Evolutionary conservation across 1,140 invertebrate genomes (phyloP), one percentile per base, ranked within the genome.

Genomic region (Steinernema khuongi): DNA sequence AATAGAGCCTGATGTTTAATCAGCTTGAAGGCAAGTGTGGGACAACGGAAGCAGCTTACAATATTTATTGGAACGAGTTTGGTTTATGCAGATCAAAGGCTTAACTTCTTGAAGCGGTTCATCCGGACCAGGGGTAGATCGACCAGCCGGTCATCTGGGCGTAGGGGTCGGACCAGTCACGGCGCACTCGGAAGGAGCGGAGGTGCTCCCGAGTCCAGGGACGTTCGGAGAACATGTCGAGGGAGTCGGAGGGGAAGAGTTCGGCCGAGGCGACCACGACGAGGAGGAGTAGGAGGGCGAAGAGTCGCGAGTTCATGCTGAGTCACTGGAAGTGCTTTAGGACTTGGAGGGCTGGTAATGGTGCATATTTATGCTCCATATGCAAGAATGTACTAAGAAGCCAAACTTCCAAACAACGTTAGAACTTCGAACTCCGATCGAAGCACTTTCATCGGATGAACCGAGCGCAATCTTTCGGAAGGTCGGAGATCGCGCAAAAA

Each of bases 131-230:
- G n/a, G n/a, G n/a, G n/a, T n/a, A 60, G 50, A 60, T 14, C 14
- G 50, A 60, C 50, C 50, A 60, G 14, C 50, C 50, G 50, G 50
- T 60, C 50, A 60, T 60, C 50, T 60, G 50, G 2, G 50, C 50
- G 14, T n/a, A n/a, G 7, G 50, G 50, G 50, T 60, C 50, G 50
- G 50, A 60, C 50, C 50, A 60, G 50, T 60, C 50, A 26, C 50
- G 50, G 19, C 50, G 50, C 50, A 60, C 26, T 14, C 50, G 50
- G 50, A n/a, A 60, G 14, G 50, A 14, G 14, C 50, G 50, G 19
- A 22, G 14, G n/a, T 14, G 26, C 22, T 60, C 50, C 2, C 50
- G 14, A 4, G 50, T 11, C 7, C 7, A 60, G 14, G 50, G 50
- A 26, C 26, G 14, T 4, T 17, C 50, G 50, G 26, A 14, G 50